Evolutionary conservation across 2,797 vertebrate genomes (phyloP).

Genomic region (Cuculus canorus): DNA sequence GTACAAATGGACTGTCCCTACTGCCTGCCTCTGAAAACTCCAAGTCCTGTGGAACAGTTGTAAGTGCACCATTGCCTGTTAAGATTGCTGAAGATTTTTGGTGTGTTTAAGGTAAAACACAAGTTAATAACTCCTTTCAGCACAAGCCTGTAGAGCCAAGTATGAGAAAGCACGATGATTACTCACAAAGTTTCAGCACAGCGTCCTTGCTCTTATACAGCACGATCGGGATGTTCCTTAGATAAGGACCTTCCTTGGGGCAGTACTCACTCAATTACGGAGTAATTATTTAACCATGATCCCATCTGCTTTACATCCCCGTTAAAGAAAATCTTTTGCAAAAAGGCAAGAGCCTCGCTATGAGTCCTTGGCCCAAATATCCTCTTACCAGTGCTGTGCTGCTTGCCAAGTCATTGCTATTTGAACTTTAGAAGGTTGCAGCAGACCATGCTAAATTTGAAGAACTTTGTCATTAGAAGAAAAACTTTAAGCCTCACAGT

Average conservation of each 20-base stretch:
- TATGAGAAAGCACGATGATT: neutral
- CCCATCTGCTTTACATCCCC: neutral
- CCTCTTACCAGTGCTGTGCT: neutral
- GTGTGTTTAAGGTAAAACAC: neutral
- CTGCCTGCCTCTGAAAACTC: neutral
- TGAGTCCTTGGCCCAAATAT: neutral
- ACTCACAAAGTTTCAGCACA: neutral
- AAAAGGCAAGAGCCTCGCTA: slow-evolving; percentile 27
- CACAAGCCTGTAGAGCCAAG: neutral
- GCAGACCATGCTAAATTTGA: neutral
- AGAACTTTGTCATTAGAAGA: neutral
- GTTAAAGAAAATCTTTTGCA: neutral
- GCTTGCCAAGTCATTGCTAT: neutral
- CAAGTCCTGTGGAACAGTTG: neutral
- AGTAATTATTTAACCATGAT: slow-evolving; percentile 9
- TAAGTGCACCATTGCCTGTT: neutral
- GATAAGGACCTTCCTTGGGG: neutral
- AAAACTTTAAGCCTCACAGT: neutral
- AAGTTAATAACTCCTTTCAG: neutral
- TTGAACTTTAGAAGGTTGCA: neutral
- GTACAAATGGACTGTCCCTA: neutral
- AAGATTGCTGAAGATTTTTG: neutral
- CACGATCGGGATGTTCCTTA: neutral
- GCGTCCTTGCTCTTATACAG: neutral
- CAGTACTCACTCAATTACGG: neutral